phyloP scores from a whole-genome alignment of 92 coral and sea anemone species.

The Zoanthus gigantus region DNA sequence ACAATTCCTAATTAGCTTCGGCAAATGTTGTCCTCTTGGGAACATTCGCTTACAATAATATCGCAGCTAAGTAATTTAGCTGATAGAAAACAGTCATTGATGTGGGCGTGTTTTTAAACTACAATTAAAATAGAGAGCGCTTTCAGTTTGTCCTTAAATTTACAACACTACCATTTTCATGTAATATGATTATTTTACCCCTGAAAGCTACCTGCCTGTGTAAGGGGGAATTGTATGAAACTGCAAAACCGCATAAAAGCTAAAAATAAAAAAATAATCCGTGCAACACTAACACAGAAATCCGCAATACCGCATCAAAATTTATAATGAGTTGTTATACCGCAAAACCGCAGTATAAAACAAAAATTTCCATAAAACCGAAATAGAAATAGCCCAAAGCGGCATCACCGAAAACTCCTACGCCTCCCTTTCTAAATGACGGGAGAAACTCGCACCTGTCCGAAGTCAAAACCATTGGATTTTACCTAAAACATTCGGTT shows the following conservation, averaged over 20 bases:
- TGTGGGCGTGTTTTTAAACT: not conserved
- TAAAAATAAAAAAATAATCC: not conserved
- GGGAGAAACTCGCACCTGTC: not conserved
- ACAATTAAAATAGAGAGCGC: not conserved
- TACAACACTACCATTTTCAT: not conserved
- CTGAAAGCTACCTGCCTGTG: not conserved
- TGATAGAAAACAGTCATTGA: conserved; percentile 15
- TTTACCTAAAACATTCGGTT: conserved; percentile 4
- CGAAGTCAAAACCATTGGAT: conserved; percentile 1
- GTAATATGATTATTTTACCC: not conserved
- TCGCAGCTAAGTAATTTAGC: not conserved
- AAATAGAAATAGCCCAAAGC: not conserved
- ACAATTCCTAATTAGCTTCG: not conserved
- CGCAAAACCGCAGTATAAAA: no score
- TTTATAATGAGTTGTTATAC: no score
- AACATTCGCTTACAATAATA: conserved; percentile 15
- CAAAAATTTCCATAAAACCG: no score
- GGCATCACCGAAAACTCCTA: conserved; percentile 10
- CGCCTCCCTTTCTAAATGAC: conserved; percentile 12
- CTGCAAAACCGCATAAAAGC: not conserved
- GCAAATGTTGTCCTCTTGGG: conserved; percentile 27
- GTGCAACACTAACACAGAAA: conserved; percentile 3
- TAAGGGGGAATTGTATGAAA: not conserved
- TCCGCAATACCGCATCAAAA: not conserved
- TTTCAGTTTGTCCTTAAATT: not conserved